Evolutionary conservation across 2,113 vertebrate species (phyloP), one percentile per base, ranked within the genome.

Genomic region (Tragelaphus imberbis): DNA sequence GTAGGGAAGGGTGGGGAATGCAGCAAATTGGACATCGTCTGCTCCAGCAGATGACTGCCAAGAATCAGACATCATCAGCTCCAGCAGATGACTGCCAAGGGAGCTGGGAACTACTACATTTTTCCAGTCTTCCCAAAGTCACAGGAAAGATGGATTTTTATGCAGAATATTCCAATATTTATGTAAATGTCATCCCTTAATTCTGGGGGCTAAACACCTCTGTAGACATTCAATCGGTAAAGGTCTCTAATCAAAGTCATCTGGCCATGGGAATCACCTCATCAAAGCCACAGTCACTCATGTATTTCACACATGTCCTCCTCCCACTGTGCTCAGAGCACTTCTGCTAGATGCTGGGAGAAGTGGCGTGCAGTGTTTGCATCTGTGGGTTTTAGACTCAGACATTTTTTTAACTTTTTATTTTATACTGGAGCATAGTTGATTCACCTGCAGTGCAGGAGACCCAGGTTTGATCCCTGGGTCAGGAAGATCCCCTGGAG

Each of bases 1-100:
- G 21, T 2, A 75, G 51, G 44, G 44, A 44, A 4, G 44, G 12
- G 40, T 28, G 14, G 28, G 6, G 25, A 40, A 55, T n/a, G 16
- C 2, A 2, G 8, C 12, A 17, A 17, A 75, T 33, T 7, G 51
- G 27, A 47, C 23, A 14, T 1, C 1, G 2, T 44, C 19, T 16
- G 27, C 33, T 89, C 40, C 61, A 44, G 5, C 4, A 13, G 30
- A 33, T 15, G 47, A 33, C 4, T 89, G 88, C 33, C 59, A 82
- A 11, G 6, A n/a, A 71, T n/a, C 9, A 56, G n/a, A 51, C 23
- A 10, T 1, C 4, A 2, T 40, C 19, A 28, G 27, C 36, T 88
- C 47, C 55, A n/a, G 1, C 3, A 7, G 25, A 27, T 15, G 47
- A 33, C 6, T 92, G 88, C 33, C 4, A 58, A 12, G 9, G 56